These are phyloP conservation scores for Caenorhabditis afra DNA, from an alignment of 2,888 invertebrate species.

Conservation along the genomic window DNA sequence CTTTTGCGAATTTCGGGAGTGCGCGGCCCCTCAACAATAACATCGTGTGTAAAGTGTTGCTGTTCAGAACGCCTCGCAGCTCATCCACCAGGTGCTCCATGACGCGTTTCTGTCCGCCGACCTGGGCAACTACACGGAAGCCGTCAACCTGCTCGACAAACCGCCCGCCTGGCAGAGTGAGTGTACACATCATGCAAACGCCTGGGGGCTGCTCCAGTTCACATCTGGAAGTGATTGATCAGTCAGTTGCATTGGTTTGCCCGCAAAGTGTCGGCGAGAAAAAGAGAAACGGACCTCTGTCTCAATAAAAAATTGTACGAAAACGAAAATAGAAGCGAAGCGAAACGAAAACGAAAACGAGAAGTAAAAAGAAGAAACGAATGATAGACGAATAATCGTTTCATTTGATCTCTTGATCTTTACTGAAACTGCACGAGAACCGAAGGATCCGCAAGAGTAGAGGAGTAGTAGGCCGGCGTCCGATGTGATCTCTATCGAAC, in stretches of 20 bases:
- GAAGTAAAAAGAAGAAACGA: no score
- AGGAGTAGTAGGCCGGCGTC: no score
- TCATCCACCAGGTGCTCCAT: conserved; percentile 69
- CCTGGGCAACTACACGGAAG: conserved; percentile 66
- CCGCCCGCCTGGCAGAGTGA: conserved; percentile 72
- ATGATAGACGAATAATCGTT: no score
- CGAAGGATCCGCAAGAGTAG: no score
- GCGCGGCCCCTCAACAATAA: conserved; percentile 35
- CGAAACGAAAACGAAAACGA: background rate
- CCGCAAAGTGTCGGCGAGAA: conserved; percentile 22
- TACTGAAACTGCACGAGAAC: no score
- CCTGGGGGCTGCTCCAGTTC: conserved; percentile 6
- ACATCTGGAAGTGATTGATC: conserved; percentile 61
- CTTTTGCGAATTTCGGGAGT: conserved; percentile 1
- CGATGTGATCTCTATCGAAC: no score
- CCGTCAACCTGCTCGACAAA: conserved; percentile 64
- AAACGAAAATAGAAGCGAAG: conserved; percentile 1
- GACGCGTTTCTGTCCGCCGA: conserved; percentile 69
- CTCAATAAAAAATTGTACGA: conserved; percentile 51
- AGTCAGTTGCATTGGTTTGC: conserved; percentile 39
- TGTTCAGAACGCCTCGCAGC: conserved; percentile 68
- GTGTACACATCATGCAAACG: conserved; percentile 37
- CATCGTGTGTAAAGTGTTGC: conserved; percentile 11
- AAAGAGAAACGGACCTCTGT: background rate
- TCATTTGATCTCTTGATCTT: no score